Evolutionary conservation across 2,113 vertebrate species (phyloP), one percentile per base, ranked within the genome.

Genomic region (Eclectus roratus): DNA sequence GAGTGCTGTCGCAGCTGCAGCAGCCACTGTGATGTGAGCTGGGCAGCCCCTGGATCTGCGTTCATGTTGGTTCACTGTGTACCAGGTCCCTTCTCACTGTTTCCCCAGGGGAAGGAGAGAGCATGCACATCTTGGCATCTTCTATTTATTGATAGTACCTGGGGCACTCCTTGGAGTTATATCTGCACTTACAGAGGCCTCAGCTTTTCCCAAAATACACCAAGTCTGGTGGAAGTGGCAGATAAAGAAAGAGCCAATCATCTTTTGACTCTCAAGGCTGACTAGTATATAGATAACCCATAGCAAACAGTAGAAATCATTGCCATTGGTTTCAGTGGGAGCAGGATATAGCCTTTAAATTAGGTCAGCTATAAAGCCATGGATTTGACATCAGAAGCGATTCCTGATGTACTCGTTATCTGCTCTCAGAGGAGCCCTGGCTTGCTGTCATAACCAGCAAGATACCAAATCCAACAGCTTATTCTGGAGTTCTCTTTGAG

Each of bases 341-440:
- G 47, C 15, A 86, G 37, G 31, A 77, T 74, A 74, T 4, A 88
- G 72, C 56, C 61, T 88, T 94, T 94, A 92, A 95, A 94, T 86
- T 85, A 96, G 83, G 90, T 81, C 88, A 94, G 65, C 56, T 81
- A 9, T 64, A 77, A 86, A 77, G 76, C 72, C 69, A 37, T 56
- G 72, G 61, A 49, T 68, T 56, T 96, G 85, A 87, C 65, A 84
- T 71, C 90, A 90, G 92, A 90, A 94, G 85, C 65, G 52, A 47
- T 64, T 89, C 69, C 80, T 95, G 93, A 88, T 28, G 24, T 88
- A 80, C 80, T 96, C 55, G 25, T 96, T 94, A 78, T 94, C 82
- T 84, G 17, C 39, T 86, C 69, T 84, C 21, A 1, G 65, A 94
- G 83, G 77, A 94, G 55, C 80, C 80, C 91, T 17, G 17, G 28